Evolutionary conservation across 1,140 invertebrate genomes (phyloP).

Genomic region (Zaprionus ghesquierei): DNA sequence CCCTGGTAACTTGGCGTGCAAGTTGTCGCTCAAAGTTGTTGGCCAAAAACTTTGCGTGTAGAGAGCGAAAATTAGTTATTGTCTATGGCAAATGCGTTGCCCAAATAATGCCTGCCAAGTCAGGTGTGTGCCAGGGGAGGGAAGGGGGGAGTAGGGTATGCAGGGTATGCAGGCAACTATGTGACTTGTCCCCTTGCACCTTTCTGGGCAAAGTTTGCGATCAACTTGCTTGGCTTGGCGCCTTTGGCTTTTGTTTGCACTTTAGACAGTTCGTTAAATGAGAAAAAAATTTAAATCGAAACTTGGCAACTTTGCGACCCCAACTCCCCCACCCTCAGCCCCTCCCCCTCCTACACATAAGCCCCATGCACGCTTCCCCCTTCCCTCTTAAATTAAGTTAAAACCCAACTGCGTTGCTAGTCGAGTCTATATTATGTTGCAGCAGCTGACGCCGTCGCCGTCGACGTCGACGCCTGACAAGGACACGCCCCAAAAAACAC

Average conservation of each 20-base stretch:
- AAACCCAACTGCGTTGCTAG: slow-evolving; percentile 24
- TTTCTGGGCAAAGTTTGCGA: slow-evolving; percentile 37
- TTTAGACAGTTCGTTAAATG: slow-evolving; percentile 21
- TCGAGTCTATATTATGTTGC: slow-evolving; percentile 45
- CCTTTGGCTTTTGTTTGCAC: slow-evolving; percentile 36
- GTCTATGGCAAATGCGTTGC: slow-evolving; percentile 33
- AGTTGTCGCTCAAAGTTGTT: slow-evolving; percentile 13
- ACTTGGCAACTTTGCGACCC: slow-evolving; percentile 37
- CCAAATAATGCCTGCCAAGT: slow-evolving; percentile 29
- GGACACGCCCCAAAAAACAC: slow-evolving; percentile 17
- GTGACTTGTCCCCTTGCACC: not conserved
- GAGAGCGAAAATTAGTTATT: slow-evolving; percentile 47
- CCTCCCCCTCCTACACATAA: not conserved
- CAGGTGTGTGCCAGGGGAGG: no score
- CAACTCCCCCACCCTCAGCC: not conserved
- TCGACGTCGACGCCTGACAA: slow-evolving; percentile 2
- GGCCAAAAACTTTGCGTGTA: slow-evolving; percentile 11
- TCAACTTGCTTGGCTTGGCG: slow-evolving; percentile 14
- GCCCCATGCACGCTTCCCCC: not conserved
- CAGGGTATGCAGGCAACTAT: no score
- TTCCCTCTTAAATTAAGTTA: slow-evolving; percentile 17
- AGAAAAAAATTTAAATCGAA: slow-evolving; percentile 38
- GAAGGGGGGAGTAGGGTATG: accelerated
- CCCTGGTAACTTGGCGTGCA: not conserved
- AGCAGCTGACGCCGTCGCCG: slow-evolving; percentile 42